Evolutionary conservation across 1,140 invertebrate species (phyloP).

Genomic region (Ceratosolen fusciceps): DNA sequence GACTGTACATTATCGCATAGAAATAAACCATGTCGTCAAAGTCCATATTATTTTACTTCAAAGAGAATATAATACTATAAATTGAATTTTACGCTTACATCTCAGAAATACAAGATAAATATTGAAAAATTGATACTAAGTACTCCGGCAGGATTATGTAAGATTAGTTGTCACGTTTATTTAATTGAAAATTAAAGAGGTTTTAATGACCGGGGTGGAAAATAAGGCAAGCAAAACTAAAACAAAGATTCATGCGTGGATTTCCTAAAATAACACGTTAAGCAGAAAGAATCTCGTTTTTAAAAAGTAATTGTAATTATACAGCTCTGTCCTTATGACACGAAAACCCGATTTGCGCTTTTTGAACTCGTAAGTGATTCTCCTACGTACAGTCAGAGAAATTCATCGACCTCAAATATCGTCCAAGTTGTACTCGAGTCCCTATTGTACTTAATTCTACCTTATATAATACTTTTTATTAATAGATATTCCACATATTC

Average conservation of each 20-base stretch:
- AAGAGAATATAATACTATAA: constrained; percentile 5
- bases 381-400: constrained; percentile 1
- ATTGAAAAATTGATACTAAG: neutral
- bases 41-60: no score
- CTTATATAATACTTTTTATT: no score
- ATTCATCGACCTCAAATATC: constrained; percentile 30
- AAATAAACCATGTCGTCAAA: no score
- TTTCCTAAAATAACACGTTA: neutral
- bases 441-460: no score
- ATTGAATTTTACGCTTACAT: constrained; percentile 25
- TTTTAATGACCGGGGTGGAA: no score
- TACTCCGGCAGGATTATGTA: neutral
- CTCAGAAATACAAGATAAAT: neutral
- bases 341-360: constrained; percentile 64
- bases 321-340: constrained; percentile 66
- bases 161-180: neutral
- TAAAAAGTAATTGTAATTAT: constrained; percentile 59
- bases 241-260: neutral
- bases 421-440: neutral
- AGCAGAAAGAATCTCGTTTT: neutral
- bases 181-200: neutral
- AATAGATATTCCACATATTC: no score
- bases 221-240: neutral
- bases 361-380: neutral
- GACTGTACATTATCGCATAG: no score